Conservation (phyloP, 2,113 vertebrate species). For the Cyanistes caeruleus region DNA sequence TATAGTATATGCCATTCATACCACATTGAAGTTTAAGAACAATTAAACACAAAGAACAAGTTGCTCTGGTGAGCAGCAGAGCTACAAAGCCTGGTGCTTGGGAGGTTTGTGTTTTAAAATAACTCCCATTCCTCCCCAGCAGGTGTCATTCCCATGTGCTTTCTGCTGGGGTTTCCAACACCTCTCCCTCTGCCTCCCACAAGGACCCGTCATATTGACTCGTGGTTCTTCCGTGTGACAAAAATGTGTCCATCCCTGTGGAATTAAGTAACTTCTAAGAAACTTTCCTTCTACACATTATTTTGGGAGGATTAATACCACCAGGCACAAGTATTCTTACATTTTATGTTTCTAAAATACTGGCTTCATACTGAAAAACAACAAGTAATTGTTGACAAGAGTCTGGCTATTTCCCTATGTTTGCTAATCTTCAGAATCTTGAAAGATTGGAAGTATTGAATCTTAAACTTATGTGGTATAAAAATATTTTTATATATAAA, state of each 20-base stretch:
- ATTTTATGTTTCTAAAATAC: neutral
- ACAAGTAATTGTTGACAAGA: neutral
- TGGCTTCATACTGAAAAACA: slow-evolving; percentile 38
- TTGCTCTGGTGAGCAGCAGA: neutral
- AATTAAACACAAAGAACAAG: neutral
- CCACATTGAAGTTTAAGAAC: slow-evolving; percentile 66
- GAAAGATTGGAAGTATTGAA: neutral
- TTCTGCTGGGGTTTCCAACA: neutral
- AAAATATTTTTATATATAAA: slow-evolving; percentile 71
- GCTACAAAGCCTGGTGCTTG: neutral
- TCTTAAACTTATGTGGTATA: slow-evolving; percentile 71
- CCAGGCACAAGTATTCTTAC: neutral
- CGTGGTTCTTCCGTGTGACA: neutral
- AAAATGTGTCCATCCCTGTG: neutral
- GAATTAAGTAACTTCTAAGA: neutral
- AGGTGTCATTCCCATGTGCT: neutral
- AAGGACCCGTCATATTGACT: neutral
- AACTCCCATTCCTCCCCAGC: neutral
- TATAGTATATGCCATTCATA: slow-evolving; percentile 72
- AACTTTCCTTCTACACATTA: neutral
- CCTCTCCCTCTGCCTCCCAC: neutral
- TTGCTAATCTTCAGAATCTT: slow-evolving; percentile 47
- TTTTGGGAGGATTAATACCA: neutral
- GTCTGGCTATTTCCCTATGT: neutral
- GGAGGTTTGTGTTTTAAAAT: neutral